phyloP scores from a whole-genome alignment of 2,888 invertebrate species.

The Branchipolynoe longqiensis region DNA sequence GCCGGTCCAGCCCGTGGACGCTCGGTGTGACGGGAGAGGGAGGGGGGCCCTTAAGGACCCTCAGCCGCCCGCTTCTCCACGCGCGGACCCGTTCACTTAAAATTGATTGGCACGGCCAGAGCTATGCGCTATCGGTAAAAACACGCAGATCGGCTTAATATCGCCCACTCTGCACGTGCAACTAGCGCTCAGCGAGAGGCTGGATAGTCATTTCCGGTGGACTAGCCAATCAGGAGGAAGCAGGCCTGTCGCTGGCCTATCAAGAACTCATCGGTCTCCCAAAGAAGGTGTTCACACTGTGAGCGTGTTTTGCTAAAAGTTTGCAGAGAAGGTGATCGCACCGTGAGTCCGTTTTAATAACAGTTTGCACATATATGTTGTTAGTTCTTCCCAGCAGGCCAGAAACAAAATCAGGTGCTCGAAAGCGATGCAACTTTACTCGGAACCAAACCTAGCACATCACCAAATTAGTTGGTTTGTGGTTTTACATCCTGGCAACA shows the following conservation, averaged over 20 bases:
- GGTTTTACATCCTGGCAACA: too few relatives aligned
- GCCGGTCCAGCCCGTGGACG: too few relatives aligned
- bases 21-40: too few relatives aligned
- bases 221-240: slow-evolving; percentile 20
- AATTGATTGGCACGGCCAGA: background rate
- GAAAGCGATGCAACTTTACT: too few relatives aligned
- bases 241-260: slow-evolving; percentile 17
- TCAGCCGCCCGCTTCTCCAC: background rate
- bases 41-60: background rate
- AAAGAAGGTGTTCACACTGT: background rate
- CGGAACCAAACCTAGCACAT: too few relatives aligned
- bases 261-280: slow-evolving; percentile 27
- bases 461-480: too few relatives aligned
- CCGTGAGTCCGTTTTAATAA: too few relatives aligned
- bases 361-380: too few relatives aligned
- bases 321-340: too few relatives aligned
- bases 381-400: too few relatives aligned
- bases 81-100: slow-evolving; percentile 12
- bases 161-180: slow-evolving; percentile 19
- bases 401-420: too few relatives aligned
- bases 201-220: slow-evolving; percentile 5
- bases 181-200: slow-evolving; percentile 14
- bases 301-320: too few relatives aligned
- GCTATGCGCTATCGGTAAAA: background rate
- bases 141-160: slow-evolving; percentile 48